Evolutionary conservation across 2,797 vertebrate genomes (phyloP).

Genomic region (Uromys caudimaculatus): DNA sequence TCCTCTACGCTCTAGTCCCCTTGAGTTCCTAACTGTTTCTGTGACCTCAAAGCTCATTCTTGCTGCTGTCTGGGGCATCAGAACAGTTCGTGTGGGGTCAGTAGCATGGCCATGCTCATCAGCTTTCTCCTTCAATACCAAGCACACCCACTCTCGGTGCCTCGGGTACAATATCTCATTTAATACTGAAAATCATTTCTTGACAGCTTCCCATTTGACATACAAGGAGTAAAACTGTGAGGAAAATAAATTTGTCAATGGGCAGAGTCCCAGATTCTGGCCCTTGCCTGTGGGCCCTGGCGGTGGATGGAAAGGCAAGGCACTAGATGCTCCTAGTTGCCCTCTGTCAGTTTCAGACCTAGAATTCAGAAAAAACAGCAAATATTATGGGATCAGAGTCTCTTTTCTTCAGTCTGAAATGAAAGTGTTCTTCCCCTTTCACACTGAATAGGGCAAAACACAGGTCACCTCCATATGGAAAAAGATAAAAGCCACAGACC

Average conservation of each 20-base stretch:
- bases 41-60: not conserved
- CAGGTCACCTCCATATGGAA: not conserved
- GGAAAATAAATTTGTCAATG: not conserved
- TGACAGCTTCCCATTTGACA: not conserved
- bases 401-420: not conserved
- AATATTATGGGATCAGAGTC: not conserved
- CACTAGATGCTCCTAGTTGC: not conserved
- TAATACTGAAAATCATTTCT: not conserved
- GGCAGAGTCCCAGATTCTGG: not conserved
- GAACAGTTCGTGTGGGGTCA: not conserved
- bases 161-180: not conserved
- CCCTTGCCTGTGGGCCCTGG: not conserved
- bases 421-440: not conserved
- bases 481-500: slow-evolving; percentile 31
- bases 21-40: slow-evolving; percentile 40
- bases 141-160: not conserved
- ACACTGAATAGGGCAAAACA: not conserved
- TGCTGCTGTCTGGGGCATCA: not conserved
- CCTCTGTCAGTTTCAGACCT: not conserved
- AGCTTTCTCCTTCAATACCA: not conserved
- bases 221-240: not conserved
- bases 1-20: not conserved
- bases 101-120: not conserved
- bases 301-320: not conserved
- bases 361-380: slow-evolving; percentile 37